Conservation (phyloP, 2,888 invertebrate genomes). For the Minunthozetes semirufus region DNA sequence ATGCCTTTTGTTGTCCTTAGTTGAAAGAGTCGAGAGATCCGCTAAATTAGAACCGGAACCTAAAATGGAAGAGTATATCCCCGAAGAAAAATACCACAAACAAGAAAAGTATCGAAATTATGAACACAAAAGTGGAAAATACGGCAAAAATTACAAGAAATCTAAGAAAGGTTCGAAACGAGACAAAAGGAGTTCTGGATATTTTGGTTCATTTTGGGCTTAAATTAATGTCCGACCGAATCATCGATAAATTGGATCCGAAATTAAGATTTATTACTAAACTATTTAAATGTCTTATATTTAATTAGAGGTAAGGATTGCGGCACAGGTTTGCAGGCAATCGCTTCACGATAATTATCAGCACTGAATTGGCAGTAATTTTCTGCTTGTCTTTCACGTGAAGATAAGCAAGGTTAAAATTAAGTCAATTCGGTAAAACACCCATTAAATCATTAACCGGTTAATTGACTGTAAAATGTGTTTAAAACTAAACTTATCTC, state of each 20-base stretch:
- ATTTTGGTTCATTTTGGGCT: background rate
- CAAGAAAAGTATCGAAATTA: background rate
- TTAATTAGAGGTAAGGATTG: background rate
- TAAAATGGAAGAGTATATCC: background rate
- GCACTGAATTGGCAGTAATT: background rate
- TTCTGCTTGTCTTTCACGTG: background rate
- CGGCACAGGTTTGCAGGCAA: background rate
- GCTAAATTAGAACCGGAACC: background rate
- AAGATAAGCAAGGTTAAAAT: background rate
- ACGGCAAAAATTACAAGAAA: background rate
- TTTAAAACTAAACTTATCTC: background rate
- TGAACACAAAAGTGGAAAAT: background rate
- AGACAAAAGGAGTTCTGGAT: background rate
- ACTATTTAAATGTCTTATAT: background rate
- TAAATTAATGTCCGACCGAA: background rate
- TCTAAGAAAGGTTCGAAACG: background rate
- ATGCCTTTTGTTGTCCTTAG: too few relatives aligned
- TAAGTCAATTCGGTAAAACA: background rate
- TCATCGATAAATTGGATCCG: background rate
- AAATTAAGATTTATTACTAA: background rate
- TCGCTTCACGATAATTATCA: background rate
- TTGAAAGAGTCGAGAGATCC: too few relatives aligned
- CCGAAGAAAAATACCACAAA: background rate
- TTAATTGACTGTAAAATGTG: background rate
- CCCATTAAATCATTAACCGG: background rate